Base-by-base conservation (phyloP, 1,140 invertebrate genomes). In the Drosophila grimshawi region DNA sequence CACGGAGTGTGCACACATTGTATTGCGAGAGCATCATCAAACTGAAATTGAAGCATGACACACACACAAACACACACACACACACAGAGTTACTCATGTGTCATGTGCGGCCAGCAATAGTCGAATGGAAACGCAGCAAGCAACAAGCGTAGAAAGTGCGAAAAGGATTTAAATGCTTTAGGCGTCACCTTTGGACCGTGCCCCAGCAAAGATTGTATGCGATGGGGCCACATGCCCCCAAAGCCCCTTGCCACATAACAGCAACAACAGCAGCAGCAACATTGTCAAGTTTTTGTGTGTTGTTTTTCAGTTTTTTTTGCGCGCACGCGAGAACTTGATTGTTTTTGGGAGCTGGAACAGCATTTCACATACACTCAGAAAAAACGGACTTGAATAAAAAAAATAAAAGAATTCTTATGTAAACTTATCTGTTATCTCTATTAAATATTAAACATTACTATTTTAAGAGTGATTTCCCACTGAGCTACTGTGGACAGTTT, bases 81-180 rank as follows among this genome's bases (percentile, higher is more conserved):
- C 33, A 49, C 33, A 55, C 49, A 48, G 37, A 55, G 39, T 52
- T 10, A 70, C 78, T 73, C 64, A 81, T 86, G 76, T 80, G 78
- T 86, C 81, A 86, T 86, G 72, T 65, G 5, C 63, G 57, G 60
- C 60, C 68, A 61, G 79, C 79, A 81, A 72, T 73, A 61, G 71
- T 70, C 63, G 56, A 76, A 64, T 52, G 76, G 49, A 68, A 67
- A 68, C 83, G 67, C 30, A 48, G 45, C 43, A 46, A 60, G 49
- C 55, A 48, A 52, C 56, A 53, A 80, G 73, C 49, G 19, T 19
- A 19, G 19, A 61, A 86, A 80, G 85, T 88, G 83, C 80, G 80
- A 89, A 89, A 89, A 89, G 83, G 83, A 88, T 89, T 88, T 88
- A 89, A 86, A 89, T 88, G 85, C 80, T 89, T 80, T 78, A 78